phyloP scores from a whole-genome alignment of 1,140 invertebrate genomes.

The Lutraria rhynchaena region DNA sequence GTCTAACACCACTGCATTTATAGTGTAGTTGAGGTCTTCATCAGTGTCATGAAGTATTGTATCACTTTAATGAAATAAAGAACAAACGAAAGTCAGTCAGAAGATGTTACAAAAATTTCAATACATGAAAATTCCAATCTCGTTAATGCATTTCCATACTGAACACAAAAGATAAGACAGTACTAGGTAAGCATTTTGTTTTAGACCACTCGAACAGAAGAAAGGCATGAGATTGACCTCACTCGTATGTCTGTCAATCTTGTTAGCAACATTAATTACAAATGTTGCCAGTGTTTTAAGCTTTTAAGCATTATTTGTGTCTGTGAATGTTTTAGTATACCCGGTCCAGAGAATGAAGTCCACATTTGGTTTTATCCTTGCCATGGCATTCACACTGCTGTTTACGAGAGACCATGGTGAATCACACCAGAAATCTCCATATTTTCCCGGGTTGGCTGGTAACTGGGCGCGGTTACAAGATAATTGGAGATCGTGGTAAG shows the following conservation, averaged over 20 bases:
- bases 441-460: conserved; percentile 83
- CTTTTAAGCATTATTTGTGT: no score
- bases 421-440: conserved; percentile 93
- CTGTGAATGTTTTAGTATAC: conserved; percentile 83
- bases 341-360: conserved; percentile 98
- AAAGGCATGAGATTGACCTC: no score
- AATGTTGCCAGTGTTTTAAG: no score
- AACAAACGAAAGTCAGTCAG: no score
- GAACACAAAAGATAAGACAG: no score
- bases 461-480: conserved; percentile 57
- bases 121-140: no score
- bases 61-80: conserved; percentile 75
- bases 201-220: no score
- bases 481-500: conserved; percentile 83
- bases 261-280: no score
- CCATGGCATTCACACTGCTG: conserved; percentile 91
- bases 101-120: no score
- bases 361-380: conserved; percentile 88
- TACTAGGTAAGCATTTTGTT: no score
- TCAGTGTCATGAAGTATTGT: conserved; percentile 71
- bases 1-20: conserved; percentile 68
- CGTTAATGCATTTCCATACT: no score
- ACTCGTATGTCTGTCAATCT: no score
- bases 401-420: conserved; percentile 93
- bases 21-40: conserved; percentile 63